Evolutionary conservation across 1,140 invertebrate genomes (phyloP), one percentile per base, ranked within the genome.

Genomic region (Leptopilina clavipes): DNA sequence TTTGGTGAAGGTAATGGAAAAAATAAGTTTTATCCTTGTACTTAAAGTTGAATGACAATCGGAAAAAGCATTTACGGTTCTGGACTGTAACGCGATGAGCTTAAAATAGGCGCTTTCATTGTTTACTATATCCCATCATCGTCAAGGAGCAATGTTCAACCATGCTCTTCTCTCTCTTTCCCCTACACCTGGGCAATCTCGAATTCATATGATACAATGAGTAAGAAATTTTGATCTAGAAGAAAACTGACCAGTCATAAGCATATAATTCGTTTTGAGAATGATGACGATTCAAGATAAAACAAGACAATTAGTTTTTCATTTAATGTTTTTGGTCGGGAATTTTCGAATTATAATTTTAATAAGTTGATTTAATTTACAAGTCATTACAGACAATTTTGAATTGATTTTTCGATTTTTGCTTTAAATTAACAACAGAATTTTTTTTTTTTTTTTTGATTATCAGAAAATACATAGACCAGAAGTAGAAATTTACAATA

Each of bases 11-110:
- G 14, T 5, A n/a, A 37, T 37, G 6, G 85, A 72, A 45, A 78
- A 31, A 19, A 75, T 1, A 70, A 72, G 71, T 54, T 74, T 85
- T 78, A 85, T 83, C 78, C 79, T 72, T 48, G 25, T 65, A n/a
- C n/a, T n/a, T n/a, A 31, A 40, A 78, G 72, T 72, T 45, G 12
- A 5, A 74, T 80, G 72, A 75, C 73, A 83, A 83, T 79, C n/a
- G 78, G 76, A 25, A 82, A 65, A 83, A 82, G 82, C 79, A 74
- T 79, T 86, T 77, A 82, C 81, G 75, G 77, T 73, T 72, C 72
- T 59, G 18, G 31, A 65, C 12, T 71, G 74, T 74, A 25, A 18
- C 19, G 48, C 72, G 75, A 73, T 37, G 18, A 45, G 80, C 82
- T 86, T 86, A 87, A 73, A 73, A 77, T 77, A 72, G 65, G 81